phyloP scores from a whole-genome alignment of 2,113 vertebrate genomes.

The Tetraodon nigroviridis region DNA sequence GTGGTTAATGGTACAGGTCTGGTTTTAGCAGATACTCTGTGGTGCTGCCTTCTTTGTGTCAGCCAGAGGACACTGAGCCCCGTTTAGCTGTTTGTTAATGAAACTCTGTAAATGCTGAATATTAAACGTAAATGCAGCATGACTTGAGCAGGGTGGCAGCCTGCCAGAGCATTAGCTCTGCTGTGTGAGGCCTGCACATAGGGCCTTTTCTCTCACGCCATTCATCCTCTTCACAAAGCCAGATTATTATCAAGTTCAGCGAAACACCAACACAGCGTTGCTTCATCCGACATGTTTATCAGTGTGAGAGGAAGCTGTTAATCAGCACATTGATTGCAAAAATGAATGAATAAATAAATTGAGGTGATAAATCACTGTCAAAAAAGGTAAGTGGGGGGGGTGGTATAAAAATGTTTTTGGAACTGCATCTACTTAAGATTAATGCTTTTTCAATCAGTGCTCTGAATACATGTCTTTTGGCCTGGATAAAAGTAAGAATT shows the following conservation, averaged over 20 bases:
- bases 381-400: too few species aligned
- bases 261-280: constrained; percentile 17
- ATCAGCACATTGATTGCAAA: neutral
- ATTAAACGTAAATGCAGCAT: constrained; percentile 55
- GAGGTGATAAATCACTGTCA: neutral
- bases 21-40: constrained; percentile 3
- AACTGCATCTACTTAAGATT: too few species aligned
- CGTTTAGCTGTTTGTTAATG: constrained; percentile 46
- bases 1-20: constrained; percentile 4
- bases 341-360: neutral
- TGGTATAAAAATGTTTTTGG: too few species aligned
- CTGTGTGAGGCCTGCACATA: constrained; percentile 26
- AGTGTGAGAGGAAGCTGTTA: constrained; percentile 6
- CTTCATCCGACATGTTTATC: neutral
- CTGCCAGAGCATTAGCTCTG: constrained; percentile 57
- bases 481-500: too few species aligned
- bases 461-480: too few species aligned
- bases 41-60: constrained; percentile 38
- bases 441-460: too few species aligned
- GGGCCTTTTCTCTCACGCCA: constrained; percentile 42
- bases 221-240: constrained; percentile 39
- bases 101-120: constrained; percentile 41
- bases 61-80: constrained; percentile 31
- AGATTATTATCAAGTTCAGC: constrained; percentile 28
- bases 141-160: constrained; percentile 43